Base-by-base conservation (phyloP, 2,113 vertebrate genomes). In the Dipodomys merriami region DNA sequence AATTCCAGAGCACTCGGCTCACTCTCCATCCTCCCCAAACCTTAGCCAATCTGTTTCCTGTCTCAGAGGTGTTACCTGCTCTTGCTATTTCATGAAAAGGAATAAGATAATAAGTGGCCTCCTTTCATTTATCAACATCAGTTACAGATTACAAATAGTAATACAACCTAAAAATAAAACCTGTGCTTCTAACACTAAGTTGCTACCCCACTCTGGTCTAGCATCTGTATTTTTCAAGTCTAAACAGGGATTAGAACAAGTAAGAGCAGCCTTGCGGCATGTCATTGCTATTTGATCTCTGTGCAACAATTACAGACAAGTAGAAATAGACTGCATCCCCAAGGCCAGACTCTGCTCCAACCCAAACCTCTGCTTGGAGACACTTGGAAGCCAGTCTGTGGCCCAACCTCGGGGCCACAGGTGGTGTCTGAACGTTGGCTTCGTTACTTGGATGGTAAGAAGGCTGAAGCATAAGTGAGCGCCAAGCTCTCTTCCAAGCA, bases 181-280 rank as follows among this genome's bases (percentile, higher is more conserved):
- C 77, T 78, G 16, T 89, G 27, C 10, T 27, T 87, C 35, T 57
- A 78, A 35, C 29, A 64, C 25, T 67, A 30, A 86, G 30, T 80
- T 69, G 5, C 49, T 27, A 71, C 15, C 15, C 44, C 46, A 60
- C 15, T n/a, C 20, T 1, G 76, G 7, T 15, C 7, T 53, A 39
- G 16, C 44, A 86, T 35, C 57, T 62, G n/a, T 87, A 91, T 69
- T 44, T 94, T 92, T 60, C 27, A 86, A 91, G 83, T 82, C 35
- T 69, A 1, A 65, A 79, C 72, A 72, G 53, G 39, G 57, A 82
- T 9, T 15, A 87, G 22, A 89, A 83, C 81, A 33, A 88, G 79
- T 79, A 2, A 79, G 94, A 94, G 68, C 23, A 67, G 23, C 19
- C n/a, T 95, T 87, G 18, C 30, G 35, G 20, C 46, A n/a, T 46